Conservation (phyloP, 1,140 invertebrate genomes). For the Achatina immaculata region DNA sequence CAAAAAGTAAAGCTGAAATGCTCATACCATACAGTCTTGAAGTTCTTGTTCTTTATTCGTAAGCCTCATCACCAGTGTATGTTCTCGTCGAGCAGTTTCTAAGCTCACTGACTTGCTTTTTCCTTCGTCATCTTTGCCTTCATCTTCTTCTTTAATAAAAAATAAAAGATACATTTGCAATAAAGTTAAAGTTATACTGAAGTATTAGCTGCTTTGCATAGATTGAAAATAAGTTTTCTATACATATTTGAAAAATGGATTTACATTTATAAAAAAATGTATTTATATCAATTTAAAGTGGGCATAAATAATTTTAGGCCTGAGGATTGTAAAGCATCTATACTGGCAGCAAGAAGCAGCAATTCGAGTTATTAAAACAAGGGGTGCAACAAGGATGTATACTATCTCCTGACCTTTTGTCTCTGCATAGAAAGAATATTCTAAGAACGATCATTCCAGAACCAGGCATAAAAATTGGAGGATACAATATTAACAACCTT, state of each 20-base stretch:
- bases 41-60: conserved; percentile 96
- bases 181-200: conserved; percentile 11
- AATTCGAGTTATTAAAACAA: too few relatives aligned
- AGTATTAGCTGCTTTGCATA: background rate
- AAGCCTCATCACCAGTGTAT: conserved; percentile 89
- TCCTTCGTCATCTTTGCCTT: conserved; percentile 79
- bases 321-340: too few relatives aligned
- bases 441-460: too few relatives aligned
- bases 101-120: conserved; percentile 84
- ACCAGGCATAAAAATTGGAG: too few relatives aligned
- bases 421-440: too few relatives aligned
- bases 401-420: too few relatives aligned
- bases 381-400: too few relatives aligned
- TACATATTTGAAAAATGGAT: background rate
- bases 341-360: too few relatives aligned
- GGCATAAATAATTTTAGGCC: too few relatives aligned
- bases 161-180: conserved; percentile 20
- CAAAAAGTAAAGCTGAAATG: too few relatives aligned
- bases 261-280: background rate
- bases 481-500: too few relatives aligned
- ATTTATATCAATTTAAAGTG: background rate
- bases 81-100: conserved; percentile 90
- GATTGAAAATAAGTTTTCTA: background rate
- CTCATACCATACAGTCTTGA: conserved; percentile 91
- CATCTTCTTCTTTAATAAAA: conserved; percentile 52